Evolutionary conservation across 2,888 invertebrate species (phyloP).

Genomic region (Blera fallax): DNA sequence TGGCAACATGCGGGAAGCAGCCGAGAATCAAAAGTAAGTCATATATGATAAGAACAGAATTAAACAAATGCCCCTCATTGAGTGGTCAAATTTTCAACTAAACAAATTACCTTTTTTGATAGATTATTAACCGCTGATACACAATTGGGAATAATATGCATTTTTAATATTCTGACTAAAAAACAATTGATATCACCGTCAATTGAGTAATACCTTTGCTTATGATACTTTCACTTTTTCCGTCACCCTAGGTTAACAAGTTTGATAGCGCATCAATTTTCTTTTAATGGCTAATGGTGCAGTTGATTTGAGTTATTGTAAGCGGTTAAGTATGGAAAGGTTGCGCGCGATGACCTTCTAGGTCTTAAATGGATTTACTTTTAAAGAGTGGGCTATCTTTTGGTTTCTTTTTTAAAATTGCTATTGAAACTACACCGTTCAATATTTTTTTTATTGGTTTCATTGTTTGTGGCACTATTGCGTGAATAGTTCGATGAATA

Average conservation of each 20-base stretch:
- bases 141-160: background rate
- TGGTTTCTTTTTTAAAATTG: too few relatives aligned
- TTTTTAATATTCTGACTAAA: background rate
- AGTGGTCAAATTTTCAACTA: slow-evolving; percentile 4
- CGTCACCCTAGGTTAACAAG: background rate
- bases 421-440: too few relatives aligned
- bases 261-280: background rate
- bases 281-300: background rate
- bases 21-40: slow-evolving; percentile 70
- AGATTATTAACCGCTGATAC: background rate
- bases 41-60: slow-evolving; percentile 34
- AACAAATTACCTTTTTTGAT: slow-evolving; percentile 6
- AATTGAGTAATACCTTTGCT: background rate
- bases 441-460: too few relatives aligned
- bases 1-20: slow-evolving; percentile 71
- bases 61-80: slow-evolving; percentile 18
- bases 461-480: too few relatives aligned
- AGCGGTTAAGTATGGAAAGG: background rate
- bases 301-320: background rate
- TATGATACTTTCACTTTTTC: background rate
- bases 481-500: too few relatives aligned
- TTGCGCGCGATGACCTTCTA: background rate
- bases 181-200: background rate
- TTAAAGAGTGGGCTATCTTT: too few relatives aligned
- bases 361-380: too few relatives aligned